Conservation (phyloP, 2,113 vertebrate species). For the Microcebus murinus region DNA sequence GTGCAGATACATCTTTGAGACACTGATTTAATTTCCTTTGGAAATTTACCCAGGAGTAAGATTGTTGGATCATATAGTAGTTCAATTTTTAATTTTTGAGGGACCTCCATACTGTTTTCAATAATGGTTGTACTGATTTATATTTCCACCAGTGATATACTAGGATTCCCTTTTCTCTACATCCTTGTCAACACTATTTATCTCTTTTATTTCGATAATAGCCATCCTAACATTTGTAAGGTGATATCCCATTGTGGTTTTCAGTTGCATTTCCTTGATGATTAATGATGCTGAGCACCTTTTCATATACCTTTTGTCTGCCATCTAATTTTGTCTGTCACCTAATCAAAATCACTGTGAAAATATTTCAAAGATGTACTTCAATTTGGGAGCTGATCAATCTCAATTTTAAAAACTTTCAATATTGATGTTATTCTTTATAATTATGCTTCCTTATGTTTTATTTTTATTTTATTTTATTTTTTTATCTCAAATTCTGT, state of each 20-base stretch:
- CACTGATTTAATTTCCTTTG: background rate
- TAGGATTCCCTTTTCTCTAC: background rate
- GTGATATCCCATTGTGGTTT: background rate
- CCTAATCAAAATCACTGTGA: background rate
- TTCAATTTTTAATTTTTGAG: background rate
- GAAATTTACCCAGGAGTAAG: background rate
- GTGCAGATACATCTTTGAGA: background rate
- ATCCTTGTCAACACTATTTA: background rate
- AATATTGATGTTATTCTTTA: background rate
- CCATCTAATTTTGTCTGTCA: background rate
- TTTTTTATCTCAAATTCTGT: too few species aligned
- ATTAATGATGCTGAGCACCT: background rate
- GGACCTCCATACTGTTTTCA: background rate
- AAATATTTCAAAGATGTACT: slow-evolving; percentile 33
- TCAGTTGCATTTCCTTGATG: background rate
- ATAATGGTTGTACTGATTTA: background rate
- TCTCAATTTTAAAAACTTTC: background rate
- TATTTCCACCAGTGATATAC: background rate
- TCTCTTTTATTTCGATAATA: background rate
- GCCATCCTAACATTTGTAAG: background rate
- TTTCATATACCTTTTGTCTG: background rate
- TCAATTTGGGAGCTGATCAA: background rate
- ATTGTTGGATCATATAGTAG: background rate
- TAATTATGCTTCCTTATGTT: background rate
- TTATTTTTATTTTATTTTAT: background rate